phyloP scores from a whole-genome alignment of 2,797 vertebrate genomes.

The Peromyscus eremicus region DNA sequence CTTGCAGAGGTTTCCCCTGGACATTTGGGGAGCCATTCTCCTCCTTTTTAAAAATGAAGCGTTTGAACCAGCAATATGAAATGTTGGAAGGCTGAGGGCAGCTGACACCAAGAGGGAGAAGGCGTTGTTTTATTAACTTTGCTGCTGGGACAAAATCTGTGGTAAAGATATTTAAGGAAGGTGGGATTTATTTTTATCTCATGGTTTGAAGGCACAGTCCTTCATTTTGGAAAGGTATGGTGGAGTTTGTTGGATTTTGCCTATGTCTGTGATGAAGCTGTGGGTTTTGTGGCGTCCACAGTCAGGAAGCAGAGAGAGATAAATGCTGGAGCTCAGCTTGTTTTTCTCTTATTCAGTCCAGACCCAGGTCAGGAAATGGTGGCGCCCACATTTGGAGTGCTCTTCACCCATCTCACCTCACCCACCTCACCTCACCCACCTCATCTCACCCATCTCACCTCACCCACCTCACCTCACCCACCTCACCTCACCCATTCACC shows the following conservation, averaged over 20 bases:
- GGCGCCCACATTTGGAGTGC: background rate
- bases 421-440: background rate
- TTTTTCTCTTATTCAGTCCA: background rate
- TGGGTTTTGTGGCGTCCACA: accelerated
- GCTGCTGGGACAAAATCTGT: no score
- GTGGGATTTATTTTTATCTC: background rate
- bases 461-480: background rate
- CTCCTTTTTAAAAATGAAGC: background rate
- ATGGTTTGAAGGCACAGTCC: background rate
- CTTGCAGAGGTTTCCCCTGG: accelerated
- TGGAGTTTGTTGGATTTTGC: no score
- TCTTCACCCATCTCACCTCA: no score
- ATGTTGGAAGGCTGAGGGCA: background rate
- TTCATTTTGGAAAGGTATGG: background rate
- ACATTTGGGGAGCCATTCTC: background rate
- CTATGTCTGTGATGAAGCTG: background rate
- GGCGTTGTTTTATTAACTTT: background rate
- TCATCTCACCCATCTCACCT: no score
- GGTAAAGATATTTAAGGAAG: background rate
- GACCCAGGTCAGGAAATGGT: background rate
- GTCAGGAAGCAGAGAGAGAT: background rate
- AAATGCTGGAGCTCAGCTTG: background rate
- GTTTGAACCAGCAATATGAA: background rate
- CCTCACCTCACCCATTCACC: background rate
- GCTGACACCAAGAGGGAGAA: no score